A percentile compares a stretch with the other conserved stretches of the same genome.
phyloP scores from a whole-genome alignment of 64 coral and sea anemone species.

The Montipora foliosa region DNA sequence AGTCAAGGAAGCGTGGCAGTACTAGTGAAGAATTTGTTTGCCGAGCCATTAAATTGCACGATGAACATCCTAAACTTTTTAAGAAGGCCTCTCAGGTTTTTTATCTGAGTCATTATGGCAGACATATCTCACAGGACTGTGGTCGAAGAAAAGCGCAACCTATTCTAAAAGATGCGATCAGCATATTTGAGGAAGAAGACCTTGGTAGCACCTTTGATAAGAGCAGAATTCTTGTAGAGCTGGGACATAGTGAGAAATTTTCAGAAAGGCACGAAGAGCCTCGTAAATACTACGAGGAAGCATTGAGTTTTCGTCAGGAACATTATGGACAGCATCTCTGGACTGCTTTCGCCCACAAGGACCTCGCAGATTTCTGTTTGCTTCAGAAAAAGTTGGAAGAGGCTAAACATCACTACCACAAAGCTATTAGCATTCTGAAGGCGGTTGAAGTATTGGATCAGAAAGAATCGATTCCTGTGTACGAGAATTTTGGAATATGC shows the following conservation, averaged over 20 bases:
- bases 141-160: neutral
- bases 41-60: constrained; percentile 2
- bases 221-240: constrained; percentile 32
- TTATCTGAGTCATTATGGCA: constrained; percentile 8
- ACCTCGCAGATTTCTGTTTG: constrained; percentile 51
- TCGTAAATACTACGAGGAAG: constrained; percentile 3
- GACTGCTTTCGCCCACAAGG: constrained; percentile 64
- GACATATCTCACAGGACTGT: constrained; percentile 32
- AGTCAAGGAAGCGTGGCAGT: constrained; percentile 49
- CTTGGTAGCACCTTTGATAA: constrained; percentile 6
- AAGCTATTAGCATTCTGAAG: constrained; percentile 54
- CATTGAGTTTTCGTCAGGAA: neutral
- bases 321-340: constrained; percentile 40
- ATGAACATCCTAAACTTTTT: neutral
- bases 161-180: constrained; percentile 17
- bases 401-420: constrained; percentile 30
- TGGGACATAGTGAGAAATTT: constrained; percentile 36
- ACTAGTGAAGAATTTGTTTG: neutral
- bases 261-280: neutral
- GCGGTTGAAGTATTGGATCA: neutral
- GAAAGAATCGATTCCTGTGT: constrained; percentile 47
- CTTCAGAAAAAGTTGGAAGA: neutral
- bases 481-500: constrained; percentile 61
- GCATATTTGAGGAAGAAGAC: neutral
- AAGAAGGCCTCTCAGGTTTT: constrained; percentile 32